phyloP scores from a whole-genome alignment of 1,140 invertebrate species.

The Tetramorium parvispinum region DNA sequence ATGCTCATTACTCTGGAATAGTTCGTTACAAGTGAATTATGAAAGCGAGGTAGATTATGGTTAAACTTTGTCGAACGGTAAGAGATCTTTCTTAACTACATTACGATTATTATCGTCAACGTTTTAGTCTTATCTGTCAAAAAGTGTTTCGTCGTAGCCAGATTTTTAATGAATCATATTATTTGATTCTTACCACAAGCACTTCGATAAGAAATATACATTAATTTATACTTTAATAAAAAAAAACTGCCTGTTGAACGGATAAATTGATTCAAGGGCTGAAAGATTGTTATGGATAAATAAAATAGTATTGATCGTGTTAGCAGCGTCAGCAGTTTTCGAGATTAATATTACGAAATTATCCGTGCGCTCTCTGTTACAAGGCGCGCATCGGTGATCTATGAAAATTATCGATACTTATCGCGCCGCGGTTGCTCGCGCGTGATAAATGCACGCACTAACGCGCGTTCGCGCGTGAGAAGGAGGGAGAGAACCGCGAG shows the following conservation, averaged over 20 bases:
- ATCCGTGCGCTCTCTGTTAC: neutral
- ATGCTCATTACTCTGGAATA: slow-evolving; percentile 44
- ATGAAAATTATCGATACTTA: slow-evolving; percentile 69
- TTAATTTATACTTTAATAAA: neutral
- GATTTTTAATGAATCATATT: neutral
- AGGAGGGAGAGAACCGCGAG: neutral
- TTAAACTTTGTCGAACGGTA: slow-evolving; percentile 25
- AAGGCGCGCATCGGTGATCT: slow-evolving; percentile 45
- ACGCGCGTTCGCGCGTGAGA: neutral
- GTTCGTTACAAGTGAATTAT: slow-evolving; percentile 55
- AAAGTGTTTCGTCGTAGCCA: neutral
- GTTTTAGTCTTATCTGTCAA: neutral
- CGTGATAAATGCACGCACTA: slow-evolving; percentile 62
- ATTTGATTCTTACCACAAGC: neutral
- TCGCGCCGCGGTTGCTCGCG: slow-evolving; percentile 41
- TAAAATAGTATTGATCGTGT: slow-evolving; percentile 4
- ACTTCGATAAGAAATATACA: neutral
- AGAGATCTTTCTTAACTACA: slow-evolving; percentile 1
- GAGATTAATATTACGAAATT: slow-evolving; percentile 49
- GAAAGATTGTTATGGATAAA: slow-evolving; percentile 1
- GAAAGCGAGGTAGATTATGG: slow-evolving; percentile 29
- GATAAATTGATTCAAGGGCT: slow-evolving; percentile 2
- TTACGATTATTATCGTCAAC: slow-evolving; percentile 26
- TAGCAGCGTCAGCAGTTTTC: slow-evolving; percentile 11
- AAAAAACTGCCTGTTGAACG: neutral